Conservation (phyloP, 2,888 invertebrate genomes). For the Hypselothyrea guttata region DNA sequence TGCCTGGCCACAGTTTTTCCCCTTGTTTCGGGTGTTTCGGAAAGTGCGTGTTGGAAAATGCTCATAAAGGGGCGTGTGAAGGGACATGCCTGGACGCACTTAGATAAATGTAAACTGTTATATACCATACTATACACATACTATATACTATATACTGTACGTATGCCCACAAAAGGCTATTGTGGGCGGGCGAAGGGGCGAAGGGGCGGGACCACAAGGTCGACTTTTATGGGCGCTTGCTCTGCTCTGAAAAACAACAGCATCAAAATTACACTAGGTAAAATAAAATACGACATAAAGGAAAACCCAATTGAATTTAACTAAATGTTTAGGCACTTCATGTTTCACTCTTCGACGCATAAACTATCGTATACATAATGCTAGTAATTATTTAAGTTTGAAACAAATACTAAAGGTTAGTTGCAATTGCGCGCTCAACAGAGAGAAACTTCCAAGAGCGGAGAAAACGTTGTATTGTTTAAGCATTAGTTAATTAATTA, state of each 20-base stretch:
- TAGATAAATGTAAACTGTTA: slow-evolving; percentile 33
- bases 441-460: slow-evolving; percentile 40
- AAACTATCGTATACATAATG: slow-evolving; percentile 20
- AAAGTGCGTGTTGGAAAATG: not conserved
- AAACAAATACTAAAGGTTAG: slow-evolving; percentile 15
- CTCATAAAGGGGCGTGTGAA: slow-evolving; percentile 14
- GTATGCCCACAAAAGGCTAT: no score
- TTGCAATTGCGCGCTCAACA: slow-evolving; percentile 38
- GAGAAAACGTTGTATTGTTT: slow-evolving; percentile 37
- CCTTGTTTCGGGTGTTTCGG: slow-evolving; percentile 28
- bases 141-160: slow-evolving; percentile 6
- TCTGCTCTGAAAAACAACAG: slow-evolving; percentile 4
- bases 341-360: slow-evolving; percentile 51
- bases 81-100: slow-evolving; percentile 20
- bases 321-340: slow-evolving; percentile 62
- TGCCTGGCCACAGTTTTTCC: not conserved
- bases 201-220: slow-evolving; percentile 8
- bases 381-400: not conserved
- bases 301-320: slow-evolving; percentile 53
- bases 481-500: slow-evolving; percentile 43
- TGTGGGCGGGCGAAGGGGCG: not conserved
- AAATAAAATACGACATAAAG: slow-evolving; percentile 12
- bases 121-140: slow-evolving; percentile 37
- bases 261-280: slow-evolving; percentile 8
- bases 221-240: slow-evolving; percentile 23